These are phyloP conservation scores for Hydrochoerus hydrochaeris DNA, from an alignment of 2,113 vertebrate genomes.

Conservation along the genomic window DNA sequence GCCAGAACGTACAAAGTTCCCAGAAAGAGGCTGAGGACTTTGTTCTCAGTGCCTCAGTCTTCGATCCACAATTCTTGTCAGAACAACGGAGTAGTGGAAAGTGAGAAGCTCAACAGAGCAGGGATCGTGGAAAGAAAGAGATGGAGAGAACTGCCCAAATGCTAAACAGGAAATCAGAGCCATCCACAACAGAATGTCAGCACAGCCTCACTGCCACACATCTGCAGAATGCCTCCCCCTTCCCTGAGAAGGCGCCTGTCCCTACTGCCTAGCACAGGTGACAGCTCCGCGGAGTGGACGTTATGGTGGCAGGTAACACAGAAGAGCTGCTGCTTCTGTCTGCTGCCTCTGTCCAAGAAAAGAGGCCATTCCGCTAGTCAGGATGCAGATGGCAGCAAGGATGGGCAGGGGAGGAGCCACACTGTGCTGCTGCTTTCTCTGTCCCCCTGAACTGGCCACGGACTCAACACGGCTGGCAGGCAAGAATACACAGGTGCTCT, in stretches of 20 bases:
- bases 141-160: neutral
- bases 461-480: accelerated
- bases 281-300: neutral
- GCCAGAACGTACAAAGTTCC: neutral
- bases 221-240: neutral
- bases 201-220: neutral
- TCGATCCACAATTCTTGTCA: neutral
- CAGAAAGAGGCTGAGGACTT: neutral
- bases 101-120: neutral
- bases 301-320: neutral
- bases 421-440: accelerated
- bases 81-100: neutral
- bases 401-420: accelerated
- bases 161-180: neutral
- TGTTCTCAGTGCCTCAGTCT: neutral
- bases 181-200: neutral
- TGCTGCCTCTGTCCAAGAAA: neutral
- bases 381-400: neutral
- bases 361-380: neutral
- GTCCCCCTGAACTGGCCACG: neutral
- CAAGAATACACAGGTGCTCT: neutral
- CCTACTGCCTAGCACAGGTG: neutral
- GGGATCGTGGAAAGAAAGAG: neutral
- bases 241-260: neutral
- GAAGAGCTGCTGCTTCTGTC: neutral